phyloP scores from a whole-genome alignment of 1,140 invertebrate species.

The Lordiphosa mommai region DNA sequence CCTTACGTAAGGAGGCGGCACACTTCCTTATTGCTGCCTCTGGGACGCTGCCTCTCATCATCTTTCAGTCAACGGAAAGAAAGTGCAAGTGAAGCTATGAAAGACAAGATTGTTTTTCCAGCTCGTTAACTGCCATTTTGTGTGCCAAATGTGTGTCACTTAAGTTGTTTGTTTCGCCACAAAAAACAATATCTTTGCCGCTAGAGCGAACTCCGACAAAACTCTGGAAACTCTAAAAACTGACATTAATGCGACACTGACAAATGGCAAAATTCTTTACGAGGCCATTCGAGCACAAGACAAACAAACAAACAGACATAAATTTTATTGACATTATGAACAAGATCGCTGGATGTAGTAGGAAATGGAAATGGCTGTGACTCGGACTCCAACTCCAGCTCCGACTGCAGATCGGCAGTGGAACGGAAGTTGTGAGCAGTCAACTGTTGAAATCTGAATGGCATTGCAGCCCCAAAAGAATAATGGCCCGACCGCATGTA shows the following conservation, averaged over 20 bases:
- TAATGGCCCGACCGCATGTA: constrained; percentile 31
- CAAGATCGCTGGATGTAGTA: constrained; percentile 47
- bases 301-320: constrained; percentile 65
- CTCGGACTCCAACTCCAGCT: not conserved
- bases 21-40: constrained; percentile 41
- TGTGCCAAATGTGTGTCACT: constrained; percentile 18
- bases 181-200: constrained; percentile 22
- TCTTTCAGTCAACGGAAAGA: constrained; percentile 14
- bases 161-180: constrained; percentile 44
- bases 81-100: constrained; percentile 36
- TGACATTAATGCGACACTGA: constrained; percentile 62
- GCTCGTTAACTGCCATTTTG: constrained; percentile 41
- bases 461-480: constrained; percentile 48
- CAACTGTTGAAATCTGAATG: constrained; percentile 55
- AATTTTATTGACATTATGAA: constrained; percentile 77
- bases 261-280: constrained; percentile 68
- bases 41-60: constrained; percentile 7
- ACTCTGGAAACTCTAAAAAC: constrained; percentile 16
- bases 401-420: constrained; percentile 30
- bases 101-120: constrained; percentile 19
- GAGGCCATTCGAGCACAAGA: constrained; percentile 38
- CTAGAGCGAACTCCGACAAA: constrained; percentile 9
- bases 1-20: constrained; percentile 45
- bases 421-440: constrained; percentile 72
- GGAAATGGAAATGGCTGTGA: constrained; percentile 38